These are phyloP conservation scores for Salvelinus alpinus DNA, from an alignment of 2,113 vertebrate species.

Conservation along the genomic window DNA sequence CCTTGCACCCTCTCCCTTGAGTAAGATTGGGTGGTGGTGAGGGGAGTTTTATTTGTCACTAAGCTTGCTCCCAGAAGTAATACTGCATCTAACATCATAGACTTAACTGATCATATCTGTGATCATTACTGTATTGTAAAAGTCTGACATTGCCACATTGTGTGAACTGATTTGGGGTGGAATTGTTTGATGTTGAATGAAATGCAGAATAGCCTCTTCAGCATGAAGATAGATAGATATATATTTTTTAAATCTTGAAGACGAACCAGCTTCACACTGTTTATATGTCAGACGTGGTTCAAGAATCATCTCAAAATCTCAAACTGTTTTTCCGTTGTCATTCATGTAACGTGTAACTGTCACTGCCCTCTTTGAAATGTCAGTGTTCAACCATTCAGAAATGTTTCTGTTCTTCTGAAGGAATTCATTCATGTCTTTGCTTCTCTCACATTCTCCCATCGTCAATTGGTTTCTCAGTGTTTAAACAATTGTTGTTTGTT, in stretches of 20 bases:
- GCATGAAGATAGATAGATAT: neutral
- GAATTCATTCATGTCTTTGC: conserved; percentile 8
- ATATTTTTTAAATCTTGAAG: neutral
- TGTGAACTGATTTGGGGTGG: neutral
- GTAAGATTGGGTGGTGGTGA: no score
- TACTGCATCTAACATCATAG: neutral
- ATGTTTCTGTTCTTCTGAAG: neutral
- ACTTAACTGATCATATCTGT: neutral
- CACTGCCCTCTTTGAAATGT: conserved; percentile 25
- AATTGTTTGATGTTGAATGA: neutral
- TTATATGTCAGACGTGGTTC: neutral
- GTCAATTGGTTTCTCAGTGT: conserved; percentile 14
- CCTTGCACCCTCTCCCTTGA: neutral
- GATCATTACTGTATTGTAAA: neutral
- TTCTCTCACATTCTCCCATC: neutral
- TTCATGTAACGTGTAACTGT: conserved; percentile 16
- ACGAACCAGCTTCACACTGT: neutral
- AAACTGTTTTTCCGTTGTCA: neutral
- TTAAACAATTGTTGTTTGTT: conserved; percentile 19
- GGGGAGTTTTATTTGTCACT: neutral
- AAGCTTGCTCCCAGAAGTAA: neutral
- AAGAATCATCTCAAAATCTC: neutral
- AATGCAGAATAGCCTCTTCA: neutral
- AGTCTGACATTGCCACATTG: conserved; percentile 21
- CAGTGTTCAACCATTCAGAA: conserved; percentile 1